Percentiles rank a stretch among this genome's conserved stretches.
Conservation (phyloP, 1,140 invertebrate genomes). For the Neomicropteryx cornuta region DNA sequence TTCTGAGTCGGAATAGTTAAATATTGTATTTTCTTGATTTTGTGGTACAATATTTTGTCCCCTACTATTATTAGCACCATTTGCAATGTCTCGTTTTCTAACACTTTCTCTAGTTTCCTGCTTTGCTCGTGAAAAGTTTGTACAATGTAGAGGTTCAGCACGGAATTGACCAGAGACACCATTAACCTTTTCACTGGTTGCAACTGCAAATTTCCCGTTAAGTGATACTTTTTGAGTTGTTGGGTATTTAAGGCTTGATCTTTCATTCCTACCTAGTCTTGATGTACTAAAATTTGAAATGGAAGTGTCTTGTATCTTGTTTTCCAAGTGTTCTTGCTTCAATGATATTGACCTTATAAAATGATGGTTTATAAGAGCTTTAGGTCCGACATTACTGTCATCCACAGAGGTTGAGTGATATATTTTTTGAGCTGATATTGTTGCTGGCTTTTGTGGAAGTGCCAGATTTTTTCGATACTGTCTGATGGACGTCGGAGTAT, state of each 20-base stretch:
- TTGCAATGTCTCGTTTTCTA: too few species aligned
- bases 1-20: too few species aligned
- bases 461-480: constrained; percentile 1
- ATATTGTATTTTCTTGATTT: too few species aligned
- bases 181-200: constrained; percentile 8
- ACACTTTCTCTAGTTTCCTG: too few species aligned
- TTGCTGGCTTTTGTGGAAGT: constrained; percentile 5
- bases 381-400: constrained; percentile 4
- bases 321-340: constrained; percentile 6
- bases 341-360: constrained; percentile 11
- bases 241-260: too few species aligned
- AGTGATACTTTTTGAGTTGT: constrained; percentile 4
- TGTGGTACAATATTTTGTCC: too few species aligned
- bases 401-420: constrained; percentile 9
- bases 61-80: too few species aligned
- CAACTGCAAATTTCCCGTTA: constrained; percentile 5
- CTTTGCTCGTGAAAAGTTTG: too few species aligned
- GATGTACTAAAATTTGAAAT: too few species aligned
- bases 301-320: too few species aligned
- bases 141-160: constrained; percentile 9
- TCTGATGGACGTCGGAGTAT: constrained; percentile 5
- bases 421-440: constrained; percentile 8
- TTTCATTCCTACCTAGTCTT: too few species aligned
- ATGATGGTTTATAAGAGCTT: constrained; percentile 11
- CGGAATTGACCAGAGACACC: constrained; percentile 5